phyloP scores from a whole-genome alignment of 2,113 vertebrate genomes.

The Podocnemis expansa region DNA sequence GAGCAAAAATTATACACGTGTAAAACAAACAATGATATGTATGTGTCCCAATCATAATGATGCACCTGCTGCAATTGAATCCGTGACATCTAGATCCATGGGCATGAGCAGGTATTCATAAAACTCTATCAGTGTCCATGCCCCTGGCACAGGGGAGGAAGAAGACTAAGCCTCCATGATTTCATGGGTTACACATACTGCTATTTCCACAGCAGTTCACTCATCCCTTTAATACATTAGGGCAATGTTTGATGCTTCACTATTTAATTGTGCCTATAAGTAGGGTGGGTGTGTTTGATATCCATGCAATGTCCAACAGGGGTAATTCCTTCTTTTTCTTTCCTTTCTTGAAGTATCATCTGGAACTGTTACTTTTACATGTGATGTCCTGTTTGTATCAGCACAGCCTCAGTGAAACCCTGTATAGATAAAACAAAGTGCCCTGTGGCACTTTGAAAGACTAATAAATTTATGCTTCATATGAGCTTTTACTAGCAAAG shows the following conservation, averaged over 20 bases:
- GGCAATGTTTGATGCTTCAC: background rate
- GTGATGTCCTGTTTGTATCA: background rate
- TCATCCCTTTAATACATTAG: fast-evolving
- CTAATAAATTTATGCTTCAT: no score
- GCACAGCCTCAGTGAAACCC: background rate
- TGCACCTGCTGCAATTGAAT: background rate
- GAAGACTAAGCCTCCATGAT: background rate
- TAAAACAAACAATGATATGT: background rate
- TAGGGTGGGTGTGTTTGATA: background rate
- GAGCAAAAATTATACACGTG: background rate
- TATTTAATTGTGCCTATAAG: background rate
- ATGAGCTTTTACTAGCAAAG: no score
- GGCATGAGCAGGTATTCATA: background rate
- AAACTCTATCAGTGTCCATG: no score
- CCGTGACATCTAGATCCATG: background rate
- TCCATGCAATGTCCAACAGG: background rate
- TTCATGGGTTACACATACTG: fast-evolving
- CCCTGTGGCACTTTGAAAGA: no score
- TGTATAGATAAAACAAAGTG: no score
- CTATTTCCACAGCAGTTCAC: background rate
- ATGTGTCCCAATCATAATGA: background rate
- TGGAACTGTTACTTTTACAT: background rate
- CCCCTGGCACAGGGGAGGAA: no score
- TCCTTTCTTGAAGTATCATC: fast-evolving
- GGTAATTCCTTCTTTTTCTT: background rate